phyloP scores from a whole-genome alignment of 2,797 vertebrate genomes.

The Sebastes umbrosus region DNA sequence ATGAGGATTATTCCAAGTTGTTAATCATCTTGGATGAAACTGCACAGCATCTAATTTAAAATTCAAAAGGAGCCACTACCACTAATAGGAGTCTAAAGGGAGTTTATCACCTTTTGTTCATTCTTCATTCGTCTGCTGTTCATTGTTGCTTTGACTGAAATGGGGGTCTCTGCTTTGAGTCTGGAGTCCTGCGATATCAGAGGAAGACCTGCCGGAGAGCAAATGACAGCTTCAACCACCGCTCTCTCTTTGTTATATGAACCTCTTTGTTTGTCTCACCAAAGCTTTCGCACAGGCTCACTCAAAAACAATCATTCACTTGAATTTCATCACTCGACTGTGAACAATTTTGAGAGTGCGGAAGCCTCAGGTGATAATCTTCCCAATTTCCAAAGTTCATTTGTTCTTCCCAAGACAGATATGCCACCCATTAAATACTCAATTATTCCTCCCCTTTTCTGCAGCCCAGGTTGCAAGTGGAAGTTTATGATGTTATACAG shows the following conservation, averaged over 20 bases:
- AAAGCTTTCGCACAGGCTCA: slow-evolving; percentile 22
- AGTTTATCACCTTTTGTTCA: slow-evolving; percentile 52
- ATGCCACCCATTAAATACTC: slow-evolving; percentile 1
- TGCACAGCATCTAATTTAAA: slow-evolving; percentile 37
- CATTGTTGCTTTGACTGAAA: slow-evolving; percentile 44
- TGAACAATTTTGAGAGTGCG: slow-evolving; percentile 19
- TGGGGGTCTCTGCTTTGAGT: slow-evolving; percentile 30
- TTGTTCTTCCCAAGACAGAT: slow-evolving; percentile 26
- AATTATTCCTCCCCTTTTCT: slow-evolving; percentile 8
- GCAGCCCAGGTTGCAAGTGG: background rate
- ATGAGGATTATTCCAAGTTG: background rate
- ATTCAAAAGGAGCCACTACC: slow-evolving; percentile 31
- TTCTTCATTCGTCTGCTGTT: slow-evolving; percentile 48
- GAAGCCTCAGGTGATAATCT: slow-evolving; percentile 37
- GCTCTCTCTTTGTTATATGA: slow-evolving; percentile 8
- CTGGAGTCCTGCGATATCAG: slow-evolving; percentile 21
- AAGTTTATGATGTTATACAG: background rate
- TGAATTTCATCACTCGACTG: slow-evolving; percentile 38
- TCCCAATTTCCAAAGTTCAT: slow-evolving; percentile 32
- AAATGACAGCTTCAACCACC: slow-evolving; percentile 18
- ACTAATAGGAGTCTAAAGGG: slow-evolving; percentile 39
- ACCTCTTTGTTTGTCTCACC: slow-evolving; percentile 41
- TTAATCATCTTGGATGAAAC: slow-evolving; percentile 44
- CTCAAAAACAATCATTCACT: slow-evolving; percentile 39
- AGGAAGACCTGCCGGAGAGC: slow-evolving; percentile 27